These are phyloP conservation scores for Wasmannia auropunctata DNA, from an alignment of 1,140 invertebrate species.

Conservation along the genomic window DNA sequence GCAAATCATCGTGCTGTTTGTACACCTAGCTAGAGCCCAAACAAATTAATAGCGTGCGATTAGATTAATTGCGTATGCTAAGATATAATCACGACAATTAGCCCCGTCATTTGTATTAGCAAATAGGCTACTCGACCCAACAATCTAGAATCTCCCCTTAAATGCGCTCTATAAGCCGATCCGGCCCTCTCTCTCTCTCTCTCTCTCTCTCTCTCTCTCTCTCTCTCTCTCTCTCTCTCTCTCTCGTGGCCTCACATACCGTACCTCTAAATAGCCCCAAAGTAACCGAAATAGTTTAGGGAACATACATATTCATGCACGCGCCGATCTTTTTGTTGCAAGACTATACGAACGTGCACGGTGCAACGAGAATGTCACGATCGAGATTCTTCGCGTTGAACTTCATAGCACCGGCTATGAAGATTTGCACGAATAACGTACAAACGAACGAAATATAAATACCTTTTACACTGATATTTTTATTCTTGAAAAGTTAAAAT, in stretches of 20 bases:
- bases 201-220: not conserved
- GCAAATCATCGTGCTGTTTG: not conserved
- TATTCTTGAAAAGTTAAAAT: not conserved
- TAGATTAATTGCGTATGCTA: slow-evolving; percentile 29
- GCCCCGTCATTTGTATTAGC: slow-evolving; percentile 26
- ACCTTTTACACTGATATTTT: not conserved
- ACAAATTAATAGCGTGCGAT: slow-evolving; percentile 25
- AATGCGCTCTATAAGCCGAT: slow-evolving; percentile 8
- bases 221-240: not conserved
- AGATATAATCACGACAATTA: slow-evolving; percentile 54
- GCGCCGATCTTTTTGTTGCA: slow-evolving; percentile 47
- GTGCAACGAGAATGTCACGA: slow-evolving; percentile 25
- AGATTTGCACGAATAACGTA: not conserved
- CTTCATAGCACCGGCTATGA: not conserved
- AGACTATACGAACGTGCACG: not conserved
- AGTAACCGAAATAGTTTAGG: slow-evolving; percentile 55
- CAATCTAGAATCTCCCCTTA: slow-evolving; percentile 18
- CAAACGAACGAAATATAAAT: slow-evolving; percentile 12
- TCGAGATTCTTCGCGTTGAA: slow-evolving; percentile 12
- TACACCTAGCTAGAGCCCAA: not conserved
- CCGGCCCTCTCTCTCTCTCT: not conserved
- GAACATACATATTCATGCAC: slow-evolving; percentile 30
- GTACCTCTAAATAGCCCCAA: slow-evolving; percentile 39
- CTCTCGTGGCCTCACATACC: slow-evolving; percentile 38
- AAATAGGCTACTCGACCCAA: not conserved